These are phyloP conservation scores for Ranitomeya variabilis DNA, from an alignment of 2,113 vertebrate genomes.

Conservation along the genomic window DNA sequence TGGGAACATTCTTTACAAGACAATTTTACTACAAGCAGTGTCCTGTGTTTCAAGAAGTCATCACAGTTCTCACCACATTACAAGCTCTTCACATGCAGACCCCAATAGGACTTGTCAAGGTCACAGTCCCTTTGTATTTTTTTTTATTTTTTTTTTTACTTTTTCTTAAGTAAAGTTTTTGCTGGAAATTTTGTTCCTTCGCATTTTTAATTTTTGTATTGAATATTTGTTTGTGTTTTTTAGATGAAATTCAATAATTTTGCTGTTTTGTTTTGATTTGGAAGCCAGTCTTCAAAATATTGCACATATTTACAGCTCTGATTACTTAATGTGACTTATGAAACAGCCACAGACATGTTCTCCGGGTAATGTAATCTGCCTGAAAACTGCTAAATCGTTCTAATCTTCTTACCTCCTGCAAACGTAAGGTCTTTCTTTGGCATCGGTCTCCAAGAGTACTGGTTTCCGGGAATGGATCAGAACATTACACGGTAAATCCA, in stretches of 20 bases:
- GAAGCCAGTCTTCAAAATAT: not conserved
- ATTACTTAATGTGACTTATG: constrained; percentile 17
- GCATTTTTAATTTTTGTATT: no score
- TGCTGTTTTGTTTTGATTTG: not conserved
- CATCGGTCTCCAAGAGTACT: not conserved
- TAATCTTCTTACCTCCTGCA: constrained; percentile 44
- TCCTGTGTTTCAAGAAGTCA: no score
- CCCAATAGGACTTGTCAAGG: no score
- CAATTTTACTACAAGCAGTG: no score
- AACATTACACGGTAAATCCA: not conserved
- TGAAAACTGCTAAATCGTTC: constrained; percentile 29
- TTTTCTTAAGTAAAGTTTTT: no score
- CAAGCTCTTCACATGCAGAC: no score
- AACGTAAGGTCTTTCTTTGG: constrained; percentile 7
- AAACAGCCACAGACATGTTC: constrained; percentile 31
- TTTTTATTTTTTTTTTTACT: no score
- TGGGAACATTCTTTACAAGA: no score
- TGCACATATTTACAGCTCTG: not conserved
- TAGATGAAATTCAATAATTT: not conserved
- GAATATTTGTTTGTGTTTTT: no score
- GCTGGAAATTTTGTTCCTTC: no score
- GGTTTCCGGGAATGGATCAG: not conserved
- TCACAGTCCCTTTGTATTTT: no score
- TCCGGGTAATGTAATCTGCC: constrained; percentile 22
- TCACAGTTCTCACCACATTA: no score